Evolutionary conservation across 2,797 vertebrate species (phyloP).

Genomic region (Tolypeutes matacus): DNA sequence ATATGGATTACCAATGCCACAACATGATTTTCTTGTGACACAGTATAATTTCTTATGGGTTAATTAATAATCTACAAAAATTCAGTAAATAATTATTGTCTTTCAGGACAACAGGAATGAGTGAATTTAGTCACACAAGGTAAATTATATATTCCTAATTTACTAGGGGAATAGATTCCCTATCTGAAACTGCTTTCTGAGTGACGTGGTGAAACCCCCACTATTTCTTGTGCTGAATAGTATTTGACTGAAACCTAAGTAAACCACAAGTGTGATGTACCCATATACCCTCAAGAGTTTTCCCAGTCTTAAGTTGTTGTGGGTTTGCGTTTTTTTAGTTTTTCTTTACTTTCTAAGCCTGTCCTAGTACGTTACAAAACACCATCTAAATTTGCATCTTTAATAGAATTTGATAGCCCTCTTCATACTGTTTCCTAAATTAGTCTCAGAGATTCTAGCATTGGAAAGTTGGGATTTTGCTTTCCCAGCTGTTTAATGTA

Average conservation of each 20-base stretch:
- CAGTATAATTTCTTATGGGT: background rate
- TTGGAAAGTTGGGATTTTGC: constrained; percentile 75
- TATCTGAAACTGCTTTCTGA: constrained; percentile 2
- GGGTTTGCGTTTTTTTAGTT: constrained; percentile 4
- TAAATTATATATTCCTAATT: background rate
- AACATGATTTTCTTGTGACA: constrained; percentile 44
- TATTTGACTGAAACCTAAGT: background rate
- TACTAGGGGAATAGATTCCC: background rate
- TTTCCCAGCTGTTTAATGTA: constrained; percentile 80
- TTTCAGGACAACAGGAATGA: background rate
- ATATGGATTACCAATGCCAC: background rate
- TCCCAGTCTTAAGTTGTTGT: constrained; percentile 30
- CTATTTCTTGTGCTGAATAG: background rate
- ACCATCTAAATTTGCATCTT: constrained; percentile 50
- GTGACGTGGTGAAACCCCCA: background rate
- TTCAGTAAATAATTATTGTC: background rate
- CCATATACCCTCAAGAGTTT: background rate
- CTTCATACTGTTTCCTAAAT: constrained; percentile 59
- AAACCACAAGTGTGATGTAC: background rate
- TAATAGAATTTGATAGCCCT: constrained; percentile 66
- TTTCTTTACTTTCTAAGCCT: constrained; percentile 42
- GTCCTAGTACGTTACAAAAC: background rate
- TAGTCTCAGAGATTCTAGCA: constrained; percentile 65
- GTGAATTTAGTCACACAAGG: background rate
- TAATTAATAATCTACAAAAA: constrained; percentile 18